Percentiles rank a stretch among this genome's conserved stretches.
These are phyloP conservation scores for Pantelozetes paolii DNA, from an alignment of 2,888 invertebrate species.

Conservation along the genomic window DNA sequence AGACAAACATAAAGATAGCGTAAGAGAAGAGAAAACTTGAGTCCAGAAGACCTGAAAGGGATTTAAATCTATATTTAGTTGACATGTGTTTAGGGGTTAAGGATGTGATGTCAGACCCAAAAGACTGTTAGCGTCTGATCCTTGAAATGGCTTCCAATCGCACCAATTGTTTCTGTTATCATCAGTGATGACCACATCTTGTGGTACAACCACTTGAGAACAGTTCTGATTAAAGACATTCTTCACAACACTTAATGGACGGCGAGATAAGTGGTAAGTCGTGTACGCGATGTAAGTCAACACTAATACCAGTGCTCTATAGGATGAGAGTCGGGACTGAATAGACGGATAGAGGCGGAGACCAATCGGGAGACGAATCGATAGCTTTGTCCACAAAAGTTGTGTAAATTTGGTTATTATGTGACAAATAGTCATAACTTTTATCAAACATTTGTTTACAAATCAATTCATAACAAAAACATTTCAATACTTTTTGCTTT, in stretches of 20 bases:
- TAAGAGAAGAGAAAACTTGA: slow-evolving; percentile 88
- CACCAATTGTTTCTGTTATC: slow-evolving; percentile 44
- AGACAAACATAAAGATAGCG: slow-evolving; percentile 81
- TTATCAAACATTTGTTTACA: no score
- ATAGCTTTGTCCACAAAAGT: background rate
- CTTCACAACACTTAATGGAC: slow-evolving; percentile 81
- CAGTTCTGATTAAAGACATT: slow-evolving; percentile 57
- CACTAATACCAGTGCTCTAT: slow-evolving; percentile 68
- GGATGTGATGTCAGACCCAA: slow-evolving; percentile 57
- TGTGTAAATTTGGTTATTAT: no score
- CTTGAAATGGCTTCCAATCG: slow-evolving; percentile 55
- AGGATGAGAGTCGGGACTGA: slow-evolving; percentile 50
- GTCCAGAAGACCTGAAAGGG: slow-evolving; percentile 60
- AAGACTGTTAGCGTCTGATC: slow-evolving; percentile 66
- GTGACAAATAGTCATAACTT: no score
- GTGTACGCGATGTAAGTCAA: slow-evolving; percentile 85
- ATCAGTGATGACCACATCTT: slow-evolving; percentile 37
- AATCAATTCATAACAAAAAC: no score
- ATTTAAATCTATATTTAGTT: background rate
- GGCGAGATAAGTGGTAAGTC: slow-evolving; percentile 85
- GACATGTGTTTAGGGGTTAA: background rate
- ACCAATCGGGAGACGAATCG: background rate
- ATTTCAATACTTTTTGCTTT: no score
- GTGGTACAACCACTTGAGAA: slow-evolving; percentile 53
- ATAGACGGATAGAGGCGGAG: background rate